Percentiles rank a stretch among this genome's conserved stretches.
Conservation (phyloP, 2,888 invertebrate species). For the Belgica antarctica region DNA sequence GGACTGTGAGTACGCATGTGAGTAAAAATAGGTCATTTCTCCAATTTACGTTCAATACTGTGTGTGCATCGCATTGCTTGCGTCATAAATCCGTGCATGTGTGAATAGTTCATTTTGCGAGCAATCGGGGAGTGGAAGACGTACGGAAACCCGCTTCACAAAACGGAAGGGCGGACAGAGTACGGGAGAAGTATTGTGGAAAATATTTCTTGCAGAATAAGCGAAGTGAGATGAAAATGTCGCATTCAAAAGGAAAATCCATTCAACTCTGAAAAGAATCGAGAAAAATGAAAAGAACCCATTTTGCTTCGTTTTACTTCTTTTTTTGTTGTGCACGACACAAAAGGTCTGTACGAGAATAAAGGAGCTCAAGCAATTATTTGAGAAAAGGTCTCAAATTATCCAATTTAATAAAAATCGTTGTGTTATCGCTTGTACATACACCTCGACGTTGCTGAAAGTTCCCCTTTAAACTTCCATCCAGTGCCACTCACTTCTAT, state of each 20-base stretch:
- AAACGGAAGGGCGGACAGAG: too few relatives aligned
- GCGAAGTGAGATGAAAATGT: neutral
- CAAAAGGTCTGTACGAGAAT: neutral
- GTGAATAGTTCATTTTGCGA: neutral
- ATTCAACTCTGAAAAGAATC: neutral
- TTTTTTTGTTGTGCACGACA: too few relatives aligned
- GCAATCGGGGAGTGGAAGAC: neutral
- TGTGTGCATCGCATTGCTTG: constrained; percentile 18
- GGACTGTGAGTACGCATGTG: constrained; percentile 21
- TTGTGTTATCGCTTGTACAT: constrained; percentile 1
- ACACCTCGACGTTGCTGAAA: neutral
- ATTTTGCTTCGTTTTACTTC: neutral
- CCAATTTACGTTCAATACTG: constrained; percentile 15
- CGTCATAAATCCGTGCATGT: constrained; percentile 16
- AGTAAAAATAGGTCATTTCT: constrained; percentile 26
- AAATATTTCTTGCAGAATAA: neutral
- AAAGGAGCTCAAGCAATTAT: constrained; percentile 11
- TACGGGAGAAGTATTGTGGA: neutral
- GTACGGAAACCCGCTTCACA: too few relatives aligned
- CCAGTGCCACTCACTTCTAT: too few relatives aligned
- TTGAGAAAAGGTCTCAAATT: constrained; percentile 9
- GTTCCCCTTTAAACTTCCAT: neutral
- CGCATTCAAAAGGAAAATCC: constrained; percentile 5
- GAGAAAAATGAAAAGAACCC: neutral
- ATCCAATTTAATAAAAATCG: constrained; percentile 11